phyloP scores from a whole-genome alignment of 2,888 invertebrate genomes.

The Dolichomitus sp. region DNA sequence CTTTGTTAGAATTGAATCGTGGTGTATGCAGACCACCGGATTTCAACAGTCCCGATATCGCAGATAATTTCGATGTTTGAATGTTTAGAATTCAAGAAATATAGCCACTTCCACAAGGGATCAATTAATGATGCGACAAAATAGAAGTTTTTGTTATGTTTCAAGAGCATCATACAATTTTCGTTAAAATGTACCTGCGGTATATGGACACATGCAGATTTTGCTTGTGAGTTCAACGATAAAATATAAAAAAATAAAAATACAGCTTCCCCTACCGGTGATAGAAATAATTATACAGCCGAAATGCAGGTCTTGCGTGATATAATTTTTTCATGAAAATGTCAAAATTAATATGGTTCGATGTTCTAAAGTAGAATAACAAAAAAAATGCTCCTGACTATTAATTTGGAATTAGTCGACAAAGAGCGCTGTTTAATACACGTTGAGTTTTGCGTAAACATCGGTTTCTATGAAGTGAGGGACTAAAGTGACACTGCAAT shows the following conservation, averaged over 20 bases:
- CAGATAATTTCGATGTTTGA: not conserved
- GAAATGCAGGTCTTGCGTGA: too few relatives aligned
- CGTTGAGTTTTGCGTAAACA: too few relatives aligned
- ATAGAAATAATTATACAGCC: not conserved
- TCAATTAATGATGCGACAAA: not conserved
- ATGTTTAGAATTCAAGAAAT: not conserved
- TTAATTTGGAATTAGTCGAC: too few relatives aligned
- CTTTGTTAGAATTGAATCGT: not conserved
- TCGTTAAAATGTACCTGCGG: not conserved
- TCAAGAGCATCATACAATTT: not conserved
- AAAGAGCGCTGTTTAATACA: too few relatives aligned
- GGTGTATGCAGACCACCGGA: not conserved
- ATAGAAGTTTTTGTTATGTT: not conserved
- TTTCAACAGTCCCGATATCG: not conserved
- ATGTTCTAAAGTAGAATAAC: too few relatives aligned
- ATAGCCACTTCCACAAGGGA: not conserved
- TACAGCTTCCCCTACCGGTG: not conserved
- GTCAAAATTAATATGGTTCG: too few relatives aligned
- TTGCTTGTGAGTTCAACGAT: not conserved
- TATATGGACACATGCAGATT: not conserved
- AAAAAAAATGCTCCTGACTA: too few relatives aligned
- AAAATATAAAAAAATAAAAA: not conserved
- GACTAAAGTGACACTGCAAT: too few relatives aligned
- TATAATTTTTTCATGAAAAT: too few relatives aligned
- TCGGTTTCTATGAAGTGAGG: too few relatives aligned